Percentiles rank a stretch among this genome's conserved stretches.
Conservation (phyloP, 2,888 invertebrate genomes). For the Stegana nigrithorax region DNA sequence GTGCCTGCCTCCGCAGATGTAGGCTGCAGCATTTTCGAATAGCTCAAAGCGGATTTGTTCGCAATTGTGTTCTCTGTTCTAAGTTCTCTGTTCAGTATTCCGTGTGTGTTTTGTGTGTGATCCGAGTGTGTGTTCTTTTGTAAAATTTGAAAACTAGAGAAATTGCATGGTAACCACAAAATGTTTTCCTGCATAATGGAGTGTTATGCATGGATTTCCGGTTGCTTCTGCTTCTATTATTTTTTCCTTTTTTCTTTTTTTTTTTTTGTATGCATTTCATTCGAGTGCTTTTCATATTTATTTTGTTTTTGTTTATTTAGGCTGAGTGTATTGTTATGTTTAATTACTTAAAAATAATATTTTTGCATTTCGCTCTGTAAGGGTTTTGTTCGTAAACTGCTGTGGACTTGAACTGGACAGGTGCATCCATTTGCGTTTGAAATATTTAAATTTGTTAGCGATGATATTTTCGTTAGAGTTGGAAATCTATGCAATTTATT, state of each 20-base stretch:
- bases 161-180: background rate
- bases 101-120: background rate
- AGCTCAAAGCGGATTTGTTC: conserved; percentile 1
- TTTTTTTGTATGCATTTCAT: background rate
- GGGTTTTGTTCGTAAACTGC: too few relatives aligned
- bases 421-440: too few relatives aligned
- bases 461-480: too few relatives aligned
- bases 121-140: background rate
- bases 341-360: conserved; percentile 12
- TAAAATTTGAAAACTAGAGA: background rate
- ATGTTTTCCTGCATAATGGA: background rate
- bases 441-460: too few relatives aligned
- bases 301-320: conserved; percentile 1
- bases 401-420: too few relatives aligned
- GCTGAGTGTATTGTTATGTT: conserved; percentile 11
- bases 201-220: too few relatives aligned
- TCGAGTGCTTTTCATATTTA: too few relatives aligned
- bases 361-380: too few relatives aligned
- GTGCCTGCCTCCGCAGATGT: background rate
- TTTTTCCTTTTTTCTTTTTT: too few relatives aligned
- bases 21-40: background rate
- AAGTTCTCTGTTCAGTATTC: too few relatives aligned
- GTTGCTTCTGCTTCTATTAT: too few relatives aligned
- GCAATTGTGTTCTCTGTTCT: background rate
- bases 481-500: too few relatives aligned